Evolutionary conservation across 2,888 invertebrate species (phyloP).

Genomic region (Endotricha flammealis): DNA sequence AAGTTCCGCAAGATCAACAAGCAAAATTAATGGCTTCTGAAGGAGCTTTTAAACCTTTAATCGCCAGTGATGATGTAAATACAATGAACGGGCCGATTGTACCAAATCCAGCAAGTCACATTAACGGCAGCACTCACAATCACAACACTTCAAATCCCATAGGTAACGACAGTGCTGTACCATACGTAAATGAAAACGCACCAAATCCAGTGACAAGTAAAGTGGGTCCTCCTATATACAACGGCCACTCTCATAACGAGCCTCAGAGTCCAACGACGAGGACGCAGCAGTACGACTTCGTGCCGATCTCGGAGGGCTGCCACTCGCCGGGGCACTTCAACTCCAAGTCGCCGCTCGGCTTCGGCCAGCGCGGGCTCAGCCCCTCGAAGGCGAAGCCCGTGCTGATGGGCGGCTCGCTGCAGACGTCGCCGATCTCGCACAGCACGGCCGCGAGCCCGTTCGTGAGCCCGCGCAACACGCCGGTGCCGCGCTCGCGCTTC

Average conservation of each 20-base stretch:
- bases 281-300: conserved; percentile 89
- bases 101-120: conserved; percentile 29
- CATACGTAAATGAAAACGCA: conserved; percentile 36
- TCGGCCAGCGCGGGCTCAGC: conserved; percentile 55
- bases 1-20: conserved; percentile 38
- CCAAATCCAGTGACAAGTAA: conserved; percentile 36
- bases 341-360: conserved; percentile 63
- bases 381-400: conserved; percentile 53
- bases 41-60: conserved; percentile 55
- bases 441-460: conserved; percentile 88
- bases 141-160: conserved; percentile 37
- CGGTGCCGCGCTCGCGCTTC: conserved; percentile 82
- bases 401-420: conserved; percentile 60
- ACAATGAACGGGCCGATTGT: conserved; percentile 36
- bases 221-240: conserved; percentile 45
- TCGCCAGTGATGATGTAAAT: conserved; percentile 30
- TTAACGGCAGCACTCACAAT: conserved; percentile 39
- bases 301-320: conserved; percentile 90
- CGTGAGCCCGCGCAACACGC: conserved; percentile 88
- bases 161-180: conserved; percentile 45
- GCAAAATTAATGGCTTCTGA: conserved; percentile 40
- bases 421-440: conserved; percentile 73
- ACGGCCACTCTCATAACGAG: conserved; percentile 67
- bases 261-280: conserved; percentile 87
- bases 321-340: conserved; percentile 78